Base-by-base conservation (phyloP, 2,888 invertebrate genomes). In the Galeruca laticollis region DNA sequence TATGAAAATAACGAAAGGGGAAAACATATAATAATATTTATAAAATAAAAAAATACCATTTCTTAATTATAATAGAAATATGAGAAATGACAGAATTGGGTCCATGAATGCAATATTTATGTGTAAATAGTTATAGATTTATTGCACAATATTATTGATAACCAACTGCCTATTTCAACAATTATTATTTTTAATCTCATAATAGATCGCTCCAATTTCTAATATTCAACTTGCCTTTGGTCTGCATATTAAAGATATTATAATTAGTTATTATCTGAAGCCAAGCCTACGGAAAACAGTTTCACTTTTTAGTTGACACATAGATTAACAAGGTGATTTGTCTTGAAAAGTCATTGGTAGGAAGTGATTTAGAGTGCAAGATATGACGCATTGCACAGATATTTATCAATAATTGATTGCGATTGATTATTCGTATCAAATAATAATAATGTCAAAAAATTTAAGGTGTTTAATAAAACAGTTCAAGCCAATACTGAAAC, bases 321-420 rank as follows among this genome's bases (percentile, higher is more conserved):
- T 18, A 60, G 31, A 60, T 60, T 60, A 60, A 60, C 60, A 60
- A 60, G 26, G 37, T 60, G 26, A 43, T 60, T 60, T 60, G 43
- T 60, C 40, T 60, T 60, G 60, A 35, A 56, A 56, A 47, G 47
- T 15, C 47, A 35, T 21, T 35, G 11, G 35, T 56, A 35, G 56
- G 56, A 56, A 54, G 18, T 56, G 56, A 56, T 56, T 33, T n/a
- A 26, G 56, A 33, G 56, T 18, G 9, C 6, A 47, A 18, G 15
- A 47, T 18, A 47, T 47, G 47, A 47, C 18, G 15, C 18, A 9
- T 18, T 47, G 15, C 18, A 15, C 18, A 47, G 47, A 47, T 47
- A 47, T 47, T 15, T 15, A 47, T 47, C 47, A 18, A 47, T 47
- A 47, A 47, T 47, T 47, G 15, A 47, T 47, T 47, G 47, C 9